A percentile compares a stretch with the other conserved stretches of the same genome.
Evolutionary conservation across 23 tunicate genomes (phyloP).

Genomic region (Trididemnum nubilum): DNA sequence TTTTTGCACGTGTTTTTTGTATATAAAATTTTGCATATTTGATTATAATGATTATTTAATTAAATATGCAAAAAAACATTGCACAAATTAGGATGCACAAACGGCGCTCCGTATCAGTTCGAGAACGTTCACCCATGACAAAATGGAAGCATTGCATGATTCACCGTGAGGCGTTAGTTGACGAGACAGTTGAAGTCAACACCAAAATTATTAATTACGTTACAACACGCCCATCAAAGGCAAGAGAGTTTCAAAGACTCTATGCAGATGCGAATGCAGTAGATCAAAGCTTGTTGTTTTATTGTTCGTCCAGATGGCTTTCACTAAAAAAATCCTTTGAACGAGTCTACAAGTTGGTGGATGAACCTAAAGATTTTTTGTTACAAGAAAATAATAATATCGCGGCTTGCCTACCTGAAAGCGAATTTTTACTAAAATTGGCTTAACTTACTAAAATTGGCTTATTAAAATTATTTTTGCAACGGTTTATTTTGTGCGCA

Average conservation of each 20-base stretch:
- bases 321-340: conserved; percentile 42
- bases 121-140: conserved; percentile 46
- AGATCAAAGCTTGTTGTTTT: conserved; percentile 34
- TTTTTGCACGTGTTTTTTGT: too few relatives aligned
- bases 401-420: conserved; percentile 27
- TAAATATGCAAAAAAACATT: too few relatives aligned
- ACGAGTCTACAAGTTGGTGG: conserved; percentile 46
- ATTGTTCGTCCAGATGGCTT: conserved; percentile 42
- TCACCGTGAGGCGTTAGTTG: conserved; percentile 54
- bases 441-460: too few relatives aligned
- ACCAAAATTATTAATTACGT: conserved; percentile 37
- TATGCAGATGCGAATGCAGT: conserved; percentile 41
- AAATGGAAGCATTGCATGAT: conserved; percentile 53
- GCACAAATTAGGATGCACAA: too few relatives aligned
- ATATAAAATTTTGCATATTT: too few relatives aligned
- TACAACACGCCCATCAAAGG: conserved; percentile 41
- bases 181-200: conserved; percentile 34
- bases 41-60: too few relatives aligned
- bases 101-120: too few relatives aligned
- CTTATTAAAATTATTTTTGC: too few relatives aligned
- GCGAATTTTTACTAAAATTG: conserved; percentile 38
- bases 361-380: conserved; percentile 41
- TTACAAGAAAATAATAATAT: conserved; percentile 38
- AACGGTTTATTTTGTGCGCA: too few relatives aligned
- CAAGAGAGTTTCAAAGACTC: conserved; percentile 28